Base-by-base conservation (phyloP, 2,797 vertebrate species). In the Hyperoplus lanceolatus region DNA sequence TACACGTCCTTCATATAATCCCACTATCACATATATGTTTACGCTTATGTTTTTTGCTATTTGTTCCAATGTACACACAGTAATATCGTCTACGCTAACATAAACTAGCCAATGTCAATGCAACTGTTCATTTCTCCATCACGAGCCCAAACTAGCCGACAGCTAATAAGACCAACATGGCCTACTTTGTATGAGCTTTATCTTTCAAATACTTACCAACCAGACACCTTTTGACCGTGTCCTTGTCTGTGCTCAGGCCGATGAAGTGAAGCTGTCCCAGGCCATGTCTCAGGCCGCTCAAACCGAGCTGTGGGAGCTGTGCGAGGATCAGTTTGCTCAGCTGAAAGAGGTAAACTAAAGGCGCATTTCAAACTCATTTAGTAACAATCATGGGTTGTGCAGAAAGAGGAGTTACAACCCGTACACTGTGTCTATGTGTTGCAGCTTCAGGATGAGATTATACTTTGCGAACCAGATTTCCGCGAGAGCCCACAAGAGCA, bases 391-490 rank as follows among this genome's bases (percentile, higher is more conserved):
- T 0, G 46, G 11, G 0, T 12, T 9, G 36, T 50, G 21, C 4
- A 49, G 16, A n/a, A 8, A 53, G 9, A 14, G 41, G 29, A 29
- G 10, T 1, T 55, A 14, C 21, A 55, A 75, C 55, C 41, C 2
- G 45, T 13, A 50, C 2, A 8, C 8, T 41, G 21, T 66, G 3
- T 72, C 2, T 84, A 2, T 92, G 36, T 94, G 48, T 93, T 92
- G 49, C 90, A 96, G 96, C 87, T 96, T 57, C 95, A 96, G 79
- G 92, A 93, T 84, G 90, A 95, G 66, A 91, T 96, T 0, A 81
- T 94, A 49, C 85, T 94, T 18, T 65, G 79, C 79, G 92, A 94
- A 57, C 80, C 90, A 15, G 88, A 94, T 42, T 80, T 80, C 15
- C 73, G 79, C 67, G 87, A 88, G 43, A 82, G 82, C 70, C 86